Evolutionary conservation across 2,888 invertebrate species (phyloP).

Genomic region (Parnassius mnemosyne): DNA sequence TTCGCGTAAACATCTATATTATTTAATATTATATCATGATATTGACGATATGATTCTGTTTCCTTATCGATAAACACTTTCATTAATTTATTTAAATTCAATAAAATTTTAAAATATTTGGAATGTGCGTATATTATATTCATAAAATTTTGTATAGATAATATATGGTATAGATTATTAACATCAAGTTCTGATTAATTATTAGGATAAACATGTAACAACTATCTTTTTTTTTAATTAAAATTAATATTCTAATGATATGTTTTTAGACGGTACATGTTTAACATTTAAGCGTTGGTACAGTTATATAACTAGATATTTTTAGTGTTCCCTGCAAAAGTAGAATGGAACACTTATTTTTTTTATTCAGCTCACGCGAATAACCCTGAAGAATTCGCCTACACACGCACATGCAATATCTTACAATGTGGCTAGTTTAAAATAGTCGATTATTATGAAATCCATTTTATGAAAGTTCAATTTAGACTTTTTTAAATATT

Average conservation of each 20-base stretch:
- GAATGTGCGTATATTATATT: constrained; percentile 9
- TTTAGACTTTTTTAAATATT: too few relatives aligned
- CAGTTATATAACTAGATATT: constrained; percentile 6
- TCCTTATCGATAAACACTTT: not conserved
- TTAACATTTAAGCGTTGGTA: not conserved
- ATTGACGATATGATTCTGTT: not conserved
- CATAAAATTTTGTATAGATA: not conserved
- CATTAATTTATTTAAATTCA: not conserved
- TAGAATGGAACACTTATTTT: not conserved
- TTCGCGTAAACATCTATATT: too few relatives aligned
- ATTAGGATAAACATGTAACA: constrained; percentile 10
- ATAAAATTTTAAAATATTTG: not conserved
- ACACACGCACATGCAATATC: not conserved
- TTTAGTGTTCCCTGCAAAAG: too few relatives aligned
- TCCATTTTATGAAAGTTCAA: too few relatives aligned
- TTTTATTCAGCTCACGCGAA: constrained; percentile 4
- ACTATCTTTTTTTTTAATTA: constrained; percentile 13
- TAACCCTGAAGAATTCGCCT: constrained; percentile 7
- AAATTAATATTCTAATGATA: constrained; percentile 25
- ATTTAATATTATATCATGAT: too few relatives aligned
- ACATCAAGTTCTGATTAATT: constrained; percentile 13
- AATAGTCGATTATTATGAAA: too few relatives aligned
- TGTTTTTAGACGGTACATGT: constrained; percentile 19
- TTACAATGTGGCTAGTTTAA: too few relatives aligned
- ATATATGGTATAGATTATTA: constrained; percentile 7